Base-by-base conservation (phyloP, 2,113 vertebrate species). In the Tupaia tana region DNA sequence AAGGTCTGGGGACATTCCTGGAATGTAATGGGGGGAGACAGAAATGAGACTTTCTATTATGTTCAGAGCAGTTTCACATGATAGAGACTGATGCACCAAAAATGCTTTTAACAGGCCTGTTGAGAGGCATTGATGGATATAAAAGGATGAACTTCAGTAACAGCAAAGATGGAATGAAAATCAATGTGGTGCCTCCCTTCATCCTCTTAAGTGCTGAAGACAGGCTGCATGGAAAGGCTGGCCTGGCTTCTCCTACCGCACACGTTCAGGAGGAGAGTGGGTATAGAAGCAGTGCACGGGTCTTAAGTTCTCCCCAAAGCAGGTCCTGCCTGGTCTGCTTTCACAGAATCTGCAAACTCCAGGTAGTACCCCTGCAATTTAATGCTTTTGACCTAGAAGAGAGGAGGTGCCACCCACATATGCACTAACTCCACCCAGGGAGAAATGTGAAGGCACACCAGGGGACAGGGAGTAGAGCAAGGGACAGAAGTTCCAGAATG, bases 1-100 rank as follows among this genome's bases (percentile, higher is more conserved):
- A 85, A 5, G 71, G 24, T 92, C n/a, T 85, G 58, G 43, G 29
- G 29, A 20, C 22, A 71, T 89, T 95, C 61, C 83, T 96, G 66
- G 20, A 89, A 70, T 64, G 43, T 70, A 91, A 34, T 61, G n/a
- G n/a, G 43, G 34, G 18, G 64, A 92, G 71, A 56, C 69, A 75
- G 79, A 86, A 77, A 27, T 34, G 66, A 86, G 24, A 31, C 66
- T 63, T 89, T 52, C 10, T 79, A 64, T 43, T 43, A 15, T 22
- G 22, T 77, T 66, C 52, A 82, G 25, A 75, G 56, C 4, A 75
- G 74, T 80, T 96, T 94, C 52, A 54, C 1, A 84, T 10, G 64
- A 83, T 8, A 19, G 91, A 91, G 84, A 56, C 77, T 15, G 58
- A 74, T 88, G 24, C 12, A 63, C 20, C 11, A 12, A 61, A 86